Evolutionary conservation across 1,140 invertebrate species (phyloP), one percentile per base, ranked within the genome.

Genomic region (Lepidostoma basale): DNA sequence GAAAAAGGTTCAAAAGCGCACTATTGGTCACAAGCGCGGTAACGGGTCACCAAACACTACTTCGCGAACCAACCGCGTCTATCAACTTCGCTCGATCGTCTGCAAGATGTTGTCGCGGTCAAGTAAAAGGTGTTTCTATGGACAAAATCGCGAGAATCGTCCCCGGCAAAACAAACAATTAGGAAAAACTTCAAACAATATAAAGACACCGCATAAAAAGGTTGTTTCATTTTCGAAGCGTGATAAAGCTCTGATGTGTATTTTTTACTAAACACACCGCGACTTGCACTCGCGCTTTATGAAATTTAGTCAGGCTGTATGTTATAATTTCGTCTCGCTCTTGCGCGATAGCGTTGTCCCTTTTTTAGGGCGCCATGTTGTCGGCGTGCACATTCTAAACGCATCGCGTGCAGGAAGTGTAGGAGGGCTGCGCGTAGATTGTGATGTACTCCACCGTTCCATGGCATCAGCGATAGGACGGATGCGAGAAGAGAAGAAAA

Each of bases 81-180:
- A 67, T 67, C 64, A 67, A 67, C 36, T 59, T 36, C 52, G 36
- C 39, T 58, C 54, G 64, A 67, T 23, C 64, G 64, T 67, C 64
- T 67, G 64, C 64, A 67, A 67, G 64, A 67, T 59, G 64, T 56
- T 59, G 64, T 33, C 64, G 42, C 52, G 64, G 42, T 45, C 64
- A 59, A 49, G 64, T 67, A 67, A 67, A 67, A 59, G 64, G 52
- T 58, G 52, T 67, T 33, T 56, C 25, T 44, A 25, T 28, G 36
- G 22, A 44, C 44, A 44, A 40, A 49, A 49, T 49, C 26, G 39
- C 33, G 23, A 59, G 59, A 62, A 20, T 23, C 22, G 25, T 28
- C 22, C n/a, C 12, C 25, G 16, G 10, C 9, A 20, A 2, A 10
- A 40, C 56, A 40, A 36, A 56, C n/a, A 33, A 20, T 56, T 36